Evolutionary conservation across 2,888 invertebrate species (phyloP), one percentile per base, ranked within the genome.

Genomic region (Archips crataeganus): DNA sequence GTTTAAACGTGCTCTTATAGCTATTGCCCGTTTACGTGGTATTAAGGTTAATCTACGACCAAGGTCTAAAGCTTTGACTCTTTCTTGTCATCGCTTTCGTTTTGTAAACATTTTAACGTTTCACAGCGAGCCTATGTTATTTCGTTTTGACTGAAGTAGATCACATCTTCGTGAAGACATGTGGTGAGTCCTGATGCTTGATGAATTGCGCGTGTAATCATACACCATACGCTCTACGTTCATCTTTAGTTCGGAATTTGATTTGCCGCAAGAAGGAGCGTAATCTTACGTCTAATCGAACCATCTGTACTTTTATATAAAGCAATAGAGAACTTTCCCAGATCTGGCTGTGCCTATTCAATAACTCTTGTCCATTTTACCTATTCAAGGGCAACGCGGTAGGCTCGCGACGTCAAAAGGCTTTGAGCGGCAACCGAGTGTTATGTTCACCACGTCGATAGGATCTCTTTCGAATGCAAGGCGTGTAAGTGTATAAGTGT

Each of bases 31-130:
- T 49, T 64, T 64, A 64, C 49, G 34, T 9, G 49, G n/a, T 49
- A 64, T 45, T 70, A 64, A 59, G 70, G 64, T 64, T 64, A 64
- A 71, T 64, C 47, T 64, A 54, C 47, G 64, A 71, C 59, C 70
- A 71, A 71, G 70, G 70, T 71, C 59, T 59, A 64, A 15, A n/a
- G 42, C 42, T 70, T 47, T 36, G 57, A 39, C 36, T 39, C 13
- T 11, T 23, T 15, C 47, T 64, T 39, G 1, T 3, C 57, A 59
- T 47, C n/a, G 51, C 62, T 64, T 57, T 34, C 49, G 49, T 2
- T 13, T 49, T n/a, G 4, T 45, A 11, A 45, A 10, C 47, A 4
- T 4, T 47, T 13, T 47, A 13, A 47, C 13, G 47, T 13, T 13
- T 11, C 4, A 47, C 47, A 4, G 13, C 6, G 45, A 2, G 45